Base-by-base conservation (phyloP, 2,888 invertebrate genomes). In the Drosophila kuntzei region DNA sequence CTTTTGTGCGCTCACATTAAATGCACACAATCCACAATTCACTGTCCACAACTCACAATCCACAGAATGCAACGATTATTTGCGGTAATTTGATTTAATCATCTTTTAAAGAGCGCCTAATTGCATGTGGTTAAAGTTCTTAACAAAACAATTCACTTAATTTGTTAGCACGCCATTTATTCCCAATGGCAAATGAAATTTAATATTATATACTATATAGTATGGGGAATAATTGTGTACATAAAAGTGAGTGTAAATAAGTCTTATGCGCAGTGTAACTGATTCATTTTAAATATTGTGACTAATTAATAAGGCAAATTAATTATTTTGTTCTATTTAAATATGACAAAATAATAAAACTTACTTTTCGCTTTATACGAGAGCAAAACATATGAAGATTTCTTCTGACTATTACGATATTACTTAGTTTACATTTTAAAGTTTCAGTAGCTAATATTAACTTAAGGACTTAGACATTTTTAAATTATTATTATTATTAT, bases 111-210 rank as follows among this genome's bases (percentile, higher is more conserved):
- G 16, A 51, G 59, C 27, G 9, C 8, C 25, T 43, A 53, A 60
- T 60, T 51, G 20, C 44, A 54, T 20, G 54, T 46, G 20, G 22
- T 46, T 61, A 20, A 61, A 25, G 12, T 20, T 34, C 43, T 11
- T 25, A 18, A 22, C 22, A 18, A 27, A 32, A 18, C 14, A 14
- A 58, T 6, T 20, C 18, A 51, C 43, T 43, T 50, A 27, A 43
- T 58, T 50, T 16, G n/a, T 11, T 5, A 51, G 34, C 76, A 71
- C 61, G 76, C 67, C 43, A 71, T 16, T 43, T 39, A 37, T 57
- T 62, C 5, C 22, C 32, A 55, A 54, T 51, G 47, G 25, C 44
- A 39, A 37, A n/a, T 11, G 8, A 61, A 32, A 53, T 32, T 77
- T 12, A 22, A 25, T 39, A n/a, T 1, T 8, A 6, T 22, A 22